These are phyloP conservation scores for Drosophila melanosoma DNA, from an alignment of 2,888 invertebrate species.

Conservation along the genomic window DNA sequence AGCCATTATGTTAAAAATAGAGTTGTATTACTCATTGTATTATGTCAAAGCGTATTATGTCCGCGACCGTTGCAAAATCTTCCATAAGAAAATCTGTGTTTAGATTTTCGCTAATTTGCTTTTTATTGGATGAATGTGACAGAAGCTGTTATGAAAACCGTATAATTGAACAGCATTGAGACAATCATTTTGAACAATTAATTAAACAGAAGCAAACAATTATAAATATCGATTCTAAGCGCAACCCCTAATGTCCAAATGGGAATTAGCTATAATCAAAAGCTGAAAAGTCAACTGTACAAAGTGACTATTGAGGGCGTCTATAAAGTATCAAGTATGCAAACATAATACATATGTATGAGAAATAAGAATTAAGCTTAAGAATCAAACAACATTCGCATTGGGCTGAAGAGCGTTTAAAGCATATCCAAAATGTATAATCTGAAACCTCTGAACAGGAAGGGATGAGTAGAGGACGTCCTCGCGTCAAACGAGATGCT, in stretches of 20 bases:
- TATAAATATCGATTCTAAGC: not conserved
- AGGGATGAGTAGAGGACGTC: not conserved
- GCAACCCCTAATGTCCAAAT: not conserved
- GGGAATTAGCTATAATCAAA: constrained; percentile 6
- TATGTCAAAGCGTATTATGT: not conserved
- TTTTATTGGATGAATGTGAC: not conserved
- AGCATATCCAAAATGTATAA: constrained; percentile 33
- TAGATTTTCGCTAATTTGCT: not conserved
- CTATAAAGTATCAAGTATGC: not conserved
- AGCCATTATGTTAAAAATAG: not conserved
- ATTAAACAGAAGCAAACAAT: too few relatives aligned
- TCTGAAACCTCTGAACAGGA: constrained; percentile 19
- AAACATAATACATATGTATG: not conserved
- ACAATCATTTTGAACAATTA: not conserved
- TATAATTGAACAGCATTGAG: not conserved
- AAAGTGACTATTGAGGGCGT: not conserved
- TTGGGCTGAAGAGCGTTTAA: constrained; percentile 4
- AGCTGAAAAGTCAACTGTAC: constrained; percentile 2
- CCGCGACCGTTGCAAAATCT: not conserved
- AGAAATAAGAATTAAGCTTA: constrained; percentile 11
- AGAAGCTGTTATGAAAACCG: not conserved
- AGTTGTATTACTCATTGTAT: not conserved
- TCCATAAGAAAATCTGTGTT: not conserved
- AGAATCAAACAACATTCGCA: constrained; percentile 8
- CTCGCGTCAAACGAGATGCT: constrained; percentile 1